Conservation (phyloP, 2,797 vertebrate genomes). For the Phrynocephalus guinanensis region DNA sequence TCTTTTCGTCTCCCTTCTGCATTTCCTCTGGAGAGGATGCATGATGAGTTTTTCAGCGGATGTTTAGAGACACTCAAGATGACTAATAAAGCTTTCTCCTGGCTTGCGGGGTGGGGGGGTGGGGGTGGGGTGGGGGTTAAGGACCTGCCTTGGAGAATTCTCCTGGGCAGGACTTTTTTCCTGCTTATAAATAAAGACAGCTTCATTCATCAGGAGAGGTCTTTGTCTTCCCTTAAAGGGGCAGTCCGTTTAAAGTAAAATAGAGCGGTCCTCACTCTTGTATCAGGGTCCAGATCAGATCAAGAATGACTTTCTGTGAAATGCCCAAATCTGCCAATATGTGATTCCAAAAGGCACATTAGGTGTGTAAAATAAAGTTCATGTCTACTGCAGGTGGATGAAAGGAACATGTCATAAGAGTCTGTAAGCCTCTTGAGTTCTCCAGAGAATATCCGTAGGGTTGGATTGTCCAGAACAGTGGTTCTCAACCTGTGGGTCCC, state of each 20-base stretch:
- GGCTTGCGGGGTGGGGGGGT: neutral
- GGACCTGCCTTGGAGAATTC: neutral
- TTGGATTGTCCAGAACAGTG: no score
- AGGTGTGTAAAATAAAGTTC: no score
- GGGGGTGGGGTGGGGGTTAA: neutral
- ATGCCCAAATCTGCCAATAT: no score
- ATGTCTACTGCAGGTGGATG: no score
- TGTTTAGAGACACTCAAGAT: neutral
- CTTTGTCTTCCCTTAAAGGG: neutral
- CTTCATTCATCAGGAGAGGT: neutral
- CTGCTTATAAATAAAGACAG: neutral
- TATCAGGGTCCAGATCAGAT: neutral
- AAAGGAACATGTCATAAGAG: no score
- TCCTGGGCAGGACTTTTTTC: neutral
- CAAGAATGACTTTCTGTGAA: neutral
- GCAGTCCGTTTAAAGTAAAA: neutral
- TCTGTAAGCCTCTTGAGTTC: no score
- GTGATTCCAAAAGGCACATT: no score
- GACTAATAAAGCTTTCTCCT: slow-evolving; percentile 5
- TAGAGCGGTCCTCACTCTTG: neutral
- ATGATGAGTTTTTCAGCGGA: slow-evolving; percentile 8
- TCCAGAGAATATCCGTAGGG: no score
- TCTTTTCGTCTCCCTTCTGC: neutral
- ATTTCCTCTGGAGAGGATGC: neutral
- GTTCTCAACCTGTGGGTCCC: no score